These are phyloP conservation scores for Mus spicilegus DNA, from an alignment of 2,113 vertebrate genomes.

Conservation along the genomic window DNA sequence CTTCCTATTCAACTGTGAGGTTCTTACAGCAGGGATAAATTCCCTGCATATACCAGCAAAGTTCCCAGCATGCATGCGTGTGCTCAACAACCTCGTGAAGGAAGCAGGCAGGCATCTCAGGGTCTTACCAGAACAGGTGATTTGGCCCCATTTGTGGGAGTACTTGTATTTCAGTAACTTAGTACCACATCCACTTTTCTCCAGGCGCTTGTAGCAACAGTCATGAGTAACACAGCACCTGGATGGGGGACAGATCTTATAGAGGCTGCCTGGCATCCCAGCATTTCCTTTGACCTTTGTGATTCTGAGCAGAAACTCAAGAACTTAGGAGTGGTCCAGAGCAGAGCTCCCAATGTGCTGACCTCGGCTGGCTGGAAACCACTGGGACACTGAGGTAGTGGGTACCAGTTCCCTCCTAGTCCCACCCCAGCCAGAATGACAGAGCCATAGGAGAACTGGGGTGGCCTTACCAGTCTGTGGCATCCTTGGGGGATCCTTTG, in stretches of 20 bases:
- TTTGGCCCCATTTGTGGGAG: accelerated
- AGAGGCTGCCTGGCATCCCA: neutral
- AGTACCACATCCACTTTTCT: accelerated
- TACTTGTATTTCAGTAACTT: accelerated
- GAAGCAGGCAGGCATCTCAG: accelerated
- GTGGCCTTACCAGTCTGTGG: constrained; percentile 73
- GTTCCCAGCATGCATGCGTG: neutral
- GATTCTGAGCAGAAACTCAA: neutral
- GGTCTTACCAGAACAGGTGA: constrained; percentile 55
- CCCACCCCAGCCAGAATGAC: accelerated
- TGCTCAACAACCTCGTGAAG: neutral
- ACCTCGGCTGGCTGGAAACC: neutral
- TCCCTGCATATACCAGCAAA: neutral
- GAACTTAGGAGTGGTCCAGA: neutral
- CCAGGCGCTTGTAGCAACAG: constrained; percentile 34
- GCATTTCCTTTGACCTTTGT: neutral
- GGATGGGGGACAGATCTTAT: accelerated
- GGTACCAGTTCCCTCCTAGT: neutral
- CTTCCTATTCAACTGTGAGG: neutral
- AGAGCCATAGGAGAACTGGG: neutral
- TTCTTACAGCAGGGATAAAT: neutral
- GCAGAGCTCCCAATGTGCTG: neutral
- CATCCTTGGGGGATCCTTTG: constrained; percentile 75
- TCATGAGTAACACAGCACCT: constrained; percentile 82
- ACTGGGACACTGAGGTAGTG: neutral